Base-by-base conservation (phyloP, 2,797 vertebrate genomes). In the Chrysolophus pictus region DNA sequence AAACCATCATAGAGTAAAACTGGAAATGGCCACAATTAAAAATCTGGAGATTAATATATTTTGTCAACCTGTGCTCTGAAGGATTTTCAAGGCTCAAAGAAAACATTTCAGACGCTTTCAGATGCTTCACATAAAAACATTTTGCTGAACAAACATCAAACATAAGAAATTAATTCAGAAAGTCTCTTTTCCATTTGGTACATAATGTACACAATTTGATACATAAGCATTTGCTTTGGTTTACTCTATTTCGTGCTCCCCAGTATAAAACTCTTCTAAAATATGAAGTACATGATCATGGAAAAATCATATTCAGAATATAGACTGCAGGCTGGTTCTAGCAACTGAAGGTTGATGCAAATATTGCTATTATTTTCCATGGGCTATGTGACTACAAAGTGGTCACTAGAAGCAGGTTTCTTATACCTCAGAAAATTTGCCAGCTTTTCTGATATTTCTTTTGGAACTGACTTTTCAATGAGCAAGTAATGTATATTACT, bases 41-140 rank as follows among this genome's bases (percentile, higher is more conserved):
- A 95, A 92, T 31, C 7, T 51, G 76, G n/a, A 91, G 10, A 60
- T n/a, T n/a, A n/a, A 94, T 37, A 35, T 71, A 69, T 60, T 91
- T 76, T 70, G 67, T 37, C 75, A 92, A 42, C 42, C 69, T 90
- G 31, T 51, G 16, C 31, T 75, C 51, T 64, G 70, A 78, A 95
- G 82, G 62, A 78, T 68, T 90, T 88, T 78, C 53, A 93, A 64
- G 29, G 90, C 60, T 77, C 64, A 86, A 93, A 90, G 83, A 90
- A 56, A 22, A 19, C 77, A 21, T 33, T 92, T 91, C 16, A 14
- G 47, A 63, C 2, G 5, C 26, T 53, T 53, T 53, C 26, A 53
- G 14, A 53, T 53, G 26, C 28, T 53, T 53, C 26, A 28, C 14
- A 96, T 93, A 85, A 59, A 93, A 92, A 60, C 18, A 90, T 91